Evolutionary conservation across 2,113 vertebrate species (phyloP), one percentile per base, ranked within the genome.

Genomic region (Quiscalus mexicanus): DNA sequence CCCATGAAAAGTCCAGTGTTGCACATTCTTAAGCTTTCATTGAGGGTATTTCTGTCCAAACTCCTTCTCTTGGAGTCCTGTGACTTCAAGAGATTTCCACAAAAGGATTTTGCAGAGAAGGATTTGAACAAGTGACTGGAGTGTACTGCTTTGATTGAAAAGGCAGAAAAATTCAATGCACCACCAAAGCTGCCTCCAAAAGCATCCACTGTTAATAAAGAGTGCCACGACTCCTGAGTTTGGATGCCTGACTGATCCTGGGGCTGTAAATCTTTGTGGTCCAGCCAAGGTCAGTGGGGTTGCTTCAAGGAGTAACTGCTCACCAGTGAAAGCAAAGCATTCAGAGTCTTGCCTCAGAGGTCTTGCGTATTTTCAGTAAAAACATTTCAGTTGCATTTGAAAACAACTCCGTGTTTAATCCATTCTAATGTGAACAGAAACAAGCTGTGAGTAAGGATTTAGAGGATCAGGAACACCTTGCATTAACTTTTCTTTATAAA

Each of bases 41-140:
- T 83, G 47, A 87, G 27, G 27, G 11, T 68, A 28, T 74, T 91
- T 88, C 60, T 90, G 64, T 71, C 87, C 44, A 71, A 68, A 74
- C 20, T 76, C 63, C 56, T 75, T 47, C 67, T 88, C 22, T 53
- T 76, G 56, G 67, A 85, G 67, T 83, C 3, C 0, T 37, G 11
- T 73, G 70, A 74, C 68, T 91, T 89, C 33, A 44, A 23, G 39
- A 84, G 52, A 56, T 47, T 35, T 47, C 74, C 56, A 56, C 8
- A 28, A 52, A 86, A 85, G 33, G 52, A 86, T 83, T 94, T 94
- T 93, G 50, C 64, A 49, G 87, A 88, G 60, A 84, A 93, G 77
- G 5, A 1, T 58, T 67, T 50, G 63, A 85, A 39, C 25, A 85
- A 71, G 58, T 84, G 81, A 18, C n/a, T n/a, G 4, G 25, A 91